Percentiles rank a stretch among this genome's conserved stretches.
phyloP scores from a whole-genome alignment of 2,888 invertebrate species.

The Coenonympha glycerion region DNA sequence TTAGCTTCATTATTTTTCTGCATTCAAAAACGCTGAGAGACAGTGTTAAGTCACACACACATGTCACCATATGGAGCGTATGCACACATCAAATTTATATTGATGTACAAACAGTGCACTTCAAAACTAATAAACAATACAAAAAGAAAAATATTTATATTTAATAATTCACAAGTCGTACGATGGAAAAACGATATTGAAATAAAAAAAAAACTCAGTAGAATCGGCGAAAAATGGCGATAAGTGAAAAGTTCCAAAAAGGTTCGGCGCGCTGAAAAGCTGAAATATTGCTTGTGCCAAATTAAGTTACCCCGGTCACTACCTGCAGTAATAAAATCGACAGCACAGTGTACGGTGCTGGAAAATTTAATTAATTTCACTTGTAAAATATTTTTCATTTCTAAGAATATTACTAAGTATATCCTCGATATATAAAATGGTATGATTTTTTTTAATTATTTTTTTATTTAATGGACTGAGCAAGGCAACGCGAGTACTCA shows the following conservation, averaged over 20 bases:
- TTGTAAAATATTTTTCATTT: not conserved
- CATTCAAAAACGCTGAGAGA: not conserved
- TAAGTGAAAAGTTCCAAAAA: not conserved
- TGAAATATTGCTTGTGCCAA: constrained; percentile 8
- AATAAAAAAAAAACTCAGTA: not conserved
- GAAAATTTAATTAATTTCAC: constrained; percentile 1
- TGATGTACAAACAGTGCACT: too few relatives aligned
- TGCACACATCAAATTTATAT: too few relatives aligned
- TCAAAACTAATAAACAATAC: too few relatives aligned
- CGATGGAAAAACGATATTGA: not conserved
- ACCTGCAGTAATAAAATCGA: constrained; percentile 9
- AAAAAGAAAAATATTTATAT: too few relatives aligned
- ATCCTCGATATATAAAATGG: not conserved
- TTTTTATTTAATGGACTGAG: not conserved
- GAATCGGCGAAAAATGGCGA: not conserved
- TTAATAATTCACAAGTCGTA: too few relatives aligned
- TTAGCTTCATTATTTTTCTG: not conserved
- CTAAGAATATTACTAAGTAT: too few relatives aligned
- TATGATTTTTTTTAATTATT: not conserved
- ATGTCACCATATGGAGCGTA: too few relatives aligned
- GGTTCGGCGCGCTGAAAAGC: not conserved
- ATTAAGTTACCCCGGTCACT: constrained; percentile 1
- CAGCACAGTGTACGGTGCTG: not conserved
- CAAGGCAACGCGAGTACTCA: too few relatives aligned
- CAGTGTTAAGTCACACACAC: too few relatives aligned